Base-by-base conservation (phyloP, 2,113 vertebrate species). In the Mugil cephalus region DNA sequence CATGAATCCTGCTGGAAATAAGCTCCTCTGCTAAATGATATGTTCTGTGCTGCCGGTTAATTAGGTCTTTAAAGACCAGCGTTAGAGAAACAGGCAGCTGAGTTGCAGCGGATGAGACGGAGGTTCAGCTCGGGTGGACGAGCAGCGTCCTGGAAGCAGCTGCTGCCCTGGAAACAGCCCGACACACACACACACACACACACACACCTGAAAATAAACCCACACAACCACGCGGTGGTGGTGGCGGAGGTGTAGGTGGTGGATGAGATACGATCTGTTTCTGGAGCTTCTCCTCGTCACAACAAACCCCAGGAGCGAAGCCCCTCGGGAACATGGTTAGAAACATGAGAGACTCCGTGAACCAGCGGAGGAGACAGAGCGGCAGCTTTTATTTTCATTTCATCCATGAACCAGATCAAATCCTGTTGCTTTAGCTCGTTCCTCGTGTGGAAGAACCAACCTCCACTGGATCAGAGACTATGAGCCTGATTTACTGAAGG, bases 281-380 rank as follows among this genome's bases (percentile, higher is more conserved):
- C 71, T 7, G 52, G 46, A 43, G 21, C 59, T 54, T 58, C 56
- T 77, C 43, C 70, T 61, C 21, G 4, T 77, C 68, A 84, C 78
- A 77, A 79, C 82, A 81, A 83, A 62, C 43, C 59, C 62, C 14
- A 5, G 1, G 48, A 82, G 71, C 71, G 74, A 77, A 77, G 62
- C 61, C 69, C 30, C 58, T 62, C 62, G 69, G 74, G 79, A 79
- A 66, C 68, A 69, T 0, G 0, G 5, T 30, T 34, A 9, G 24
- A 19, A 63, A 47, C 1, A 8, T 24, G 68, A 71, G 68, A 69
- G 58, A 18, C 30, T 10, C 21, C 17, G 13, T 38, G 17, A 71
- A 45, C 59, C 19, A 30, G 24, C 5, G 5, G 24, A 30, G 24
- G 24, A 30, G 24, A 30, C 24, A 5, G 5, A 30, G 24, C 5